phyloP scores from a whole-genome alignment of 1,140 invertebrate genomes.

The Heliconius himera region DNA sequence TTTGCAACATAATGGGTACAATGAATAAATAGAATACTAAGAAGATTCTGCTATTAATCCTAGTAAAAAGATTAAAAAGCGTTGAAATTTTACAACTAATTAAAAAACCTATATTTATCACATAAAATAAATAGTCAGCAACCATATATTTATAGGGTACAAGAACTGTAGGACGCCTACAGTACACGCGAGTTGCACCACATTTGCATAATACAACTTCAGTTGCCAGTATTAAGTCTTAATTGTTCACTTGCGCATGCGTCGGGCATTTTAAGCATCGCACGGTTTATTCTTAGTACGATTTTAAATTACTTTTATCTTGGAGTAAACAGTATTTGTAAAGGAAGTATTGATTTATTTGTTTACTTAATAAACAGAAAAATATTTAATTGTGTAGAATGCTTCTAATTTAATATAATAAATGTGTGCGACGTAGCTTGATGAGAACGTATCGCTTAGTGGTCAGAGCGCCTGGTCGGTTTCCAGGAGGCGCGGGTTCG shows the following conservation, averaged over 20 bases:
- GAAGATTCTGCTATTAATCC: too few species aligned
- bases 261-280: slow-evolving; percentile 22
- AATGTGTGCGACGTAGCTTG: too few species aligned
- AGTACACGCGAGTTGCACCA: slow-evolving; percentile 59
- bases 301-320: slow-evolving; percentile 13
- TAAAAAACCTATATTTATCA: slow-evolving; percentile 38
- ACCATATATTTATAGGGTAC: slow-evolving; percentile 45
- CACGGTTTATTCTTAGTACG: slow-evolving; percentile 24
- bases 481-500: too few species aligned
- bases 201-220: slow-evolving; percentile 79
- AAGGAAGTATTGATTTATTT: background rate
- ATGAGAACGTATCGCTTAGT: too few species aligned
- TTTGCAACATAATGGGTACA: too few species aligned
- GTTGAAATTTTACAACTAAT: slow-evolving; percentile 17
- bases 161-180: slow-evolving; percentile 65
- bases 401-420: too few species aligned
- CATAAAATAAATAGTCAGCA: slow-evolving; percentile 34
- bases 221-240: slow-evolving; percentile 75
- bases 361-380: background rate
- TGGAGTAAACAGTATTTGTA: background rate
- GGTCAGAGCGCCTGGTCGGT: too few species aligned
- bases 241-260: slow-evolving; percentile 59
- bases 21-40: too few species aligned
- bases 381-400: background rate
- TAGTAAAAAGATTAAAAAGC: slow-evolving; percentile 19